These are phyloP conservation scores for Chaetodon auriga DNA, from an alignment of 2,113 vertebrate species.

Conservation along the genomic window DNA sequence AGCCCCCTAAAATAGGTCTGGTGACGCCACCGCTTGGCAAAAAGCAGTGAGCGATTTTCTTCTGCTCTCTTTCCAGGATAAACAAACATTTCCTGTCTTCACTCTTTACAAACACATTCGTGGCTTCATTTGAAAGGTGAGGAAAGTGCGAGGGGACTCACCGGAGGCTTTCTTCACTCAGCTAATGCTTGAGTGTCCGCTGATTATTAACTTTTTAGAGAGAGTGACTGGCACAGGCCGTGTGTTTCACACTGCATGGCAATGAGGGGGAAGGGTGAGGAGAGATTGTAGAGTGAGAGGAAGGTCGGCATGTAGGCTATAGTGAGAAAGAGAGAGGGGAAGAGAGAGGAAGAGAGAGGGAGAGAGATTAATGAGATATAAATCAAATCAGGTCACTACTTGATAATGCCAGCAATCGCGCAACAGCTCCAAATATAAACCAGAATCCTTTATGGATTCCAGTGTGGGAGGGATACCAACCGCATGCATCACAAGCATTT, in stretches of 20 bases:
- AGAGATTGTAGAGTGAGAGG: conserved; percentile 40
- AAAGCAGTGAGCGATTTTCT: conserved; percentile 25
- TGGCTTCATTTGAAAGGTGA: conserved; percentile 37
- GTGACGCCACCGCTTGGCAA: conserved; percentile 35
- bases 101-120: conserved; percentile 31
- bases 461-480: conserved; percentile 61
- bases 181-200: conserved; percentile 39
- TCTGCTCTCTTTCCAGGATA: conserved; percentile 28
- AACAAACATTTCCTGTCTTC: conserved; percentile 27
- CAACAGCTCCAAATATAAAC: conserved; percentile 73
- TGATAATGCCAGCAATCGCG: conserved; percentile 70
- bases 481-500: conserved; percentile 43
- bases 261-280: conserved; percentile 13
- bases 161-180: conserved; percentile 1
- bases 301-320: conserved; percentile 32
- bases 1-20: conserved; percentile 58
- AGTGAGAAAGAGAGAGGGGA: conserved; percentile 13
- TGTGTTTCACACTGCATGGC: conserved; percentile 33
- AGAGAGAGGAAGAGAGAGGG: conserved; percentile 21
- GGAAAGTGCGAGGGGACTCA: conserved; percentile 21
- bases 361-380: conserved; percentile 74
- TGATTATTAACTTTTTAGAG: conserved; percentile 61
- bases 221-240: conserved; percentile 49
- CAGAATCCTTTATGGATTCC: conserved; percentile 59
- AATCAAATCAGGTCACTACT: conserved; percentile 79